Evolutionary conservation across 2,797 vertebrate species (phyloP), one percentile per base, ranked within the genome.

Genomic region (Erethizon dorsatum): DNA sequence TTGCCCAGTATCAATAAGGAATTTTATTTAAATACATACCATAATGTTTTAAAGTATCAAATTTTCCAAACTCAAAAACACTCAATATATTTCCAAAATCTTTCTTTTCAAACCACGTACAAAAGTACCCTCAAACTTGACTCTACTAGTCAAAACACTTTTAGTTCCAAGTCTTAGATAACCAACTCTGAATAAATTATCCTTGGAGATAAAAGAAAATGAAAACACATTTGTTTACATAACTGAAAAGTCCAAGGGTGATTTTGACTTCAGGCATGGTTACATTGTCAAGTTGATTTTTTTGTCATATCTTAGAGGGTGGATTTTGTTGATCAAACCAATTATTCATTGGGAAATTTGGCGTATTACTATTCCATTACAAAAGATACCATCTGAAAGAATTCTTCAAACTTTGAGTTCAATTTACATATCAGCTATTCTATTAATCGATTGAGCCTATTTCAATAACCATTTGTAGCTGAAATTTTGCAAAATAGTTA

Each of bases 81-180:
- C 6, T 5, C 22, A 71, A 65, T 13, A 78, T 45, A 83, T 83
- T 71, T 89, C 54, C 56, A 57, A 82, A 94, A 52, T 63, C 57
- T 91, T 94, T 92, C 45, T 84, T 95, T 85, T 80, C 33, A 67
- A 57, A 47, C 33, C 7, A 65, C 22, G 83, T 47, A 88, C 18
- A 65, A 90, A 95, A 94, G 88, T 83, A 57, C 50, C 14, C 73
- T 91, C 69, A 93, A 87, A 96, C n/a, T 37, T 94, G 50, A 95
- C 22, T 83, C 26, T 41, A 91, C 65, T 85, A 84, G 20, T 95
- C 80, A 95, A 96, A 93, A 93, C 59, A 95, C 18, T 75, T 95
- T 95, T 13, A 77, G 59, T 84, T 92, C 83, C 85, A 93, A 97
- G 61, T 91, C 80, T 95, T 91, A 95, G 75, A 93, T 90, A 93